Evolutionary conservation across 2,888 invertebrate genomes (phyloP).

Genomic region (Gibbula magus): DNA sequence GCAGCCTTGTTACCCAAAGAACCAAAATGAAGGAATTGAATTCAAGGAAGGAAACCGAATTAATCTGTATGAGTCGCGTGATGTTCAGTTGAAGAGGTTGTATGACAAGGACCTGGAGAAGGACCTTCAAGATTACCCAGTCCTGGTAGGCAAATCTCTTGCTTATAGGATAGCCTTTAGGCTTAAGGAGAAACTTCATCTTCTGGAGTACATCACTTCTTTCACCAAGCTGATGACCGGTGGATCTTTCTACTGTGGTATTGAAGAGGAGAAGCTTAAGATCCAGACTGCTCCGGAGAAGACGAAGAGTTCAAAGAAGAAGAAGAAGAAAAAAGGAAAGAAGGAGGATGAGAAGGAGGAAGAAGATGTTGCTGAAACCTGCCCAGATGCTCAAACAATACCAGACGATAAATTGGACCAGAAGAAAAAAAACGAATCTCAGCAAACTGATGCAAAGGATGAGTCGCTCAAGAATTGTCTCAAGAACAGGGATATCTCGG

Average conservation of each 20-base stretch:
- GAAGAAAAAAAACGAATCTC: too few species aligned
- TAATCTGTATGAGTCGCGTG: not conserved
- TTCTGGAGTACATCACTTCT: not conserved
- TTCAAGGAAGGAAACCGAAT: not conserved
- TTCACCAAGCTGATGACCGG: not conserved
- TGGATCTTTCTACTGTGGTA: not conserved
- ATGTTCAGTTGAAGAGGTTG: not conserved
- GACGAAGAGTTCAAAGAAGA: not conserved
- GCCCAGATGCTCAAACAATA: not conserved
- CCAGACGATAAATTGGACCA: too few species aligned
- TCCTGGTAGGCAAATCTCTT: not conserved
- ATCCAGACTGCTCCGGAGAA: not conserved
- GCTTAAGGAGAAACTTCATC: not conserved
- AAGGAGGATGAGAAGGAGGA: not conserved
- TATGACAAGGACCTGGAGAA: not conserved
- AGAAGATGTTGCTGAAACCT: not conserved
- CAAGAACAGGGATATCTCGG: too few species aligned
- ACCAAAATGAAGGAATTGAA: not conserved
- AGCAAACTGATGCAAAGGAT: too few species aligned
- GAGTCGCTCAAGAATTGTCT: too few species aligned
- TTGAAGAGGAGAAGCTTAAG: not conserved
- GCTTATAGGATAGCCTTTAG: constrained; percentile 1
- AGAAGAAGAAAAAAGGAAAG: not conserved
- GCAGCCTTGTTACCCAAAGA: not conserved
- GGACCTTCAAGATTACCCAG: not conserved